Evolutionary conservation across 2,113 vertebrate genomes (phyloP), one percentile per base, ranked within the genome.

Genomic region (Labeo catla): DNA sequence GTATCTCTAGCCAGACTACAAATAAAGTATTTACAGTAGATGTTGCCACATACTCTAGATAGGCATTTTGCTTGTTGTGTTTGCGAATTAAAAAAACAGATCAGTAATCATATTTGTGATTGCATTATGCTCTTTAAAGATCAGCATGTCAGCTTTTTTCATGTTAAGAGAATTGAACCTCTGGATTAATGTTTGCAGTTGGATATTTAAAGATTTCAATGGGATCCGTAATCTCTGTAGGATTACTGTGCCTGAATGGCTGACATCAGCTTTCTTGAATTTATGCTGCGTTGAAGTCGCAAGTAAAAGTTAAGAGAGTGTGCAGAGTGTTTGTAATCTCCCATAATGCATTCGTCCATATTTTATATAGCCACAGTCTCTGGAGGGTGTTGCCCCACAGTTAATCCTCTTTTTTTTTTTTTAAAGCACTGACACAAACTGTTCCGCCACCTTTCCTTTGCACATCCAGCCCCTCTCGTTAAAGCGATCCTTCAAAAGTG

Each of bases 201-300:
- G 39, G 79, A 45, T 19, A 23, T 70, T 70, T 52, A 36, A 68
- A 36, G 28, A 50, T 82, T 66, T 68, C 12, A 19, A 49, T 13
- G n/a, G 43, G 36, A 61, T 68, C n/a, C 4, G 13, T 68, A 82
- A 82, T 82, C 61, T 82, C 45, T 68, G 61, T 21, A 13, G 61
- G 63, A 82, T 82, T 68, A 82, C 23, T 19, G 23, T 10, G 8
- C 15, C 13, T 47, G 45, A 52, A 82, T 82, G 80, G 43, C 15
- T 82, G 63, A 68, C 80, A 82, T 68, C 80, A 49, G 63, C 61
- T 81, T 81, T 81, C 12, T 8, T 16, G 43, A 63, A 21, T 81
- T 79, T 59, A 43, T 79, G 54, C 28, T 79, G 52, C 19, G 2
- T 78, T 19, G 72, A 76, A 76, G 72, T 76, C 45, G 3, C 45